Evolutionary conservation across 2,888 invertebrate genomes (phyloP), one percentile per base, ranked within the genome.

Genomic region (Agrotis exclamationis): DNA sequence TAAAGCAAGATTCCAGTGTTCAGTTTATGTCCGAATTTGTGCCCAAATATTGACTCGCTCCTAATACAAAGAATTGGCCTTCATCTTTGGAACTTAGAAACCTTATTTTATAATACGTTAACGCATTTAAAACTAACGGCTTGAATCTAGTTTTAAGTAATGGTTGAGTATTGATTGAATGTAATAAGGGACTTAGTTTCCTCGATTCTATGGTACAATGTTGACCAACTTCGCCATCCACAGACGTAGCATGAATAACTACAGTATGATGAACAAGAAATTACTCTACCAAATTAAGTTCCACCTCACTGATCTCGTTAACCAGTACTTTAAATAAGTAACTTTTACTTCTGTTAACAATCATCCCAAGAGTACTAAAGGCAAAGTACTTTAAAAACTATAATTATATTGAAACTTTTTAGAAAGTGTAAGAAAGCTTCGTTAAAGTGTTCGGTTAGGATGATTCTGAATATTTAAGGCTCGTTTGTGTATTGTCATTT

Each of bases 381-480:
- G 65, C 44, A 47, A 66, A 39, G 69, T 76, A 75, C 69, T 65
- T 67, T 28, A 48, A 69, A 74, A 84, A 58, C 51, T 51, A 76
- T 78, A 83, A 78, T 85, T 84, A 72, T 57, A 78, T 70, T 39
- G 78, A 63, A 78, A 74, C 70, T 72, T 78, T 39, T 85, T 85
- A 76, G 86, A 85, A 85, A 84, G 84, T 74, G 56, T 47, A 66
- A 33, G 76, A 77, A 77, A 85, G 65, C 70, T 69, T 74, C 54
- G 24, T 18, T 53, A 44, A 71, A 70, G 14, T 13, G 11, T 71
- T 64, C 24, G 28, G 50, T 50, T 28, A 22, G 58, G 62, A 85
- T 83, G 76, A 83, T 69, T 67, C 20, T 66, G 70, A 68, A 74
- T 70, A 75, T 67, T 83, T 33, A 47, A 69, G 58, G 56, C 20